These are phyloP conservation scores for Cephus spinipes DNA, from an alignment of 2,888 invertebrate species.

Conservation along the genomic window DNA sequence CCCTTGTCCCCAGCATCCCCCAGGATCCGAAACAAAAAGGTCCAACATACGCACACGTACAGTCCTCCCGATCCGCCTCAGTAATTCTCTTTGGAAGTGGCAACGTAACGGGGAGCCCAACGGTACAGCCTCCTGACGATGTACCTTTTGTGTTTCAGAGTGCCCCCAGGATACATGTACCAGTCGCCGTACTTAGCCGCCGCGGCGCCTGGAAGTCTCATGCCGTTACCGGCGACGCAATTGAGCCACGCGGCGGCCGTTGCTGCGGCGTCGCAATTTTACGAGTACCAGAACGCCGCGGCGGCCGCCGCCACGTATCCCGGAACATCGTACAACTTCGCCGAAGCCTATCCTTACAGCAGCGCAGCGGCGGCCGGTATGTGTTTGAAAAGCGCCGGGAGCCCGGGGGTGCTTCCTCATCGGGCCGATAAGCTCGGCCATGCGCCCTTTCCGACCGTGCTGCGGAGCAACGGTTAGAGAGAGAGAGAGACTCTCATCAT, in stretches of 20 bases:
- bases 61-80: no score
- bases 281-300: conserved; percentile 83
- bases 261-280: conserved; percentile 85
- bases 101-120: not conserved
- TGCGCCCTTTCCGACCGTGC: conserved; percentile 60
- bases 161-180: conserved; percentile 83
- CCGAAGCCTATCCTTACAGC: conserved; percentile 79
- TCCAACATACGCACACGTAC: no score
- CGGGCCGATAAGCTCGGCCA: conserved; percentile 54
- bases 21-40: no score
- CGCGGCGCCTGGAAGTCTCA: conserved; percentile 74
- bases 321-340: conserved; percentile 80
- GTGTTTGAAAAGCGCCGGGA: conserved; percentile 58
- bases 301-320: conserved; percentile 79
- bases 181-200: conserved; percentile 78
- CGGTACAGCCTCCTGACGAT: not conserved
- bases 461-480: conserved; percentile 58
- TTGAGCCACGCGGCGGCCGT: conserved; percentile 81
- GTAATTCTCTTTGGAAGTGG: no score
- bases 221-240: conserved; percentile 74
- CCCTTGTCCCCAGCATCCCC: no score
- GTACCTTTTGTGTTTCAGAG: conserved; percentile 67
- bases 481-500: no score
- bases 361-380: conserved; percentile 75
- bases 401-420: conserved; percentile 51